Evolutionary conservation across 2,888 invertebrate genomes (phyloP), one percentile per base, ranked within the genome.

Genomic region (Tolmerus cingulatus): DNA sequence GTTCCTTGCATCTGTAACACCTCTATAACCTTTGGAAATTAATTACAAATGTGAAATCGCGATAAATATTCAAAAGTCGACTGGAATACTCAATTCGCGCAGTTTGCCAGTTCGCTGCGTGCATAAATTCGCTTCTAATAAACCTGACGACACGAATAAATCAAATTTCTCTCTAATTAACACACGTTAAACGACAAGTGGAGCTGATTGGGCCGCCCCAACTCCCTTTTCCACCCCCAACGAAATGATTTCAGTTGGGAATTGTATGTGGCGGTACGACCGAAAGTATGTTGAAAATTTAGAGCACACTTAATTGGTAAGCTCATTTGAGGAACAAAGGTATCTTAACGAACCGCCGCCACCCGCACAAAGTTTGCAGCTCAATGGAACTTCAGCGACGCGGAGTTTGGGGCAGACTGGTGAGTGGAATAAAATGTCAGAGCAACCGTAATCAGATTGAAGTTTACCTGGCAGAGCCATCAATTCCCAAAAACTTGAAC

Each of bases 251-350:
- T 66, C 23, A 19, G 66, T 23, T 3, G 23, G 0, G 23, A 46
- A 2, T n/a, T 19, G 19, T n/a, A 19, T 12, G 37, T 46, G 37
- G 43, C 43, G 37, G 37, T n/a, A 46, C 78, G 23, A 43, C 78
- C 78, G 23, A 78, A 78, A 78, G 43, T 78, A 78, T 78, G 78
- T 43, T 40, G 78, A 78, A 78, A 78, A 78, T 43, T 37, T 78
- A 37, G 78, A 78, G 78, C 23, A 78, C 23, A 40, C 78, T 78
- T 78, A 78, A 78, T 78, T 78, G 78, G 78, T 78, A 23, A 78
- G 78, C 78, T 78, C 78, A 78, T 78, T 78, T 78, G 78, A 43
- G 78, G 78, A 40, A 78, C 78, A 78, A 78, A 78, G 78, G 78
- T 78, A 78, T 78, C 78, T 78, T 78, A 78, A 78, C 78, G 78